Evolutionary conservation across 2,888 invertebrate genomes (phyloP).

Genomic region (Drosophila maculinotata): DNA sequence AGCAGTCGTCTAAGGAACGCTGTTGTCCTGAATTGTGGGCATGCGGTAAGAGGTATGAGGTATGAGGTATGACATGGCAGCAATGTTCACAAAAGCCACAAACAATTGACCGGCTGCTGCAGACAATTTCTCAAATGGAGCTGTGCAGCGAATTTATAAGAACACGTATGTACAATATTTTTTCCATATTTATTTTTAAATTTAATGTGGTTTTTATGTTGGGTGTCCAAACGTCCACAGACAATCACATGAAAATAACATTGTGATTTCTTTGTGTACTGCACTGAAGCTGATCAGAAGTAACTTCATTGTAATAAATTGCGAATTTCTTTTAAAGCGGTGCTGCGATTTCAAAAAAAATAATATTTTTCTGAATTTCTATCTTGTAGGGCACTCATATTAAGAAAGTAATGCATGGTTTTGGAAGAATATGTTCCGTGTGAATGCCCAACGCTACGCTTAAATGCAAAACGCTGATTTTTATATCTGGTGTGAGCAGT

Average conservation of each 20-base stretch:
- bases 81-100: constrained; percentile 52
- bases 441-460: no score
- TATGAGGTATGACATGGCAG: constrained; percentile 48
- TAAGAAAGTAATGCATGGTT: no score
- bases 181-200: constrained; percentile 1
- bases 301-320: no score
- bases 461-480: no score
- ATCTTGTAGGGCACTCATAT: no score
- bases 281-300: background rate
- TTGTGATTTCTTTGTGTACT: constrained; percentile 1
- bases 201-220: background rate
- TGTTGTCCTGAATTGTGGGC: constrained; percentile 16
- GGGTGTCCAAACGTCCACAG: background rate
- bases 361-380: no score
- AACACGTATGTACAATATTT: constrained; percentile 33
- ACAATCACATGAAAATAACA: constrained; percentile 14
- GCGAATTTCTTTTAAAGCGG: background rate
- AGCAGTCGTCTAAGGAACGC: constrained; percentile 7
- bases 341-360: background rate
- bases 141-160: constrained; percentile 32
- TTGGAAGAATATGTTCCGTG: no score
- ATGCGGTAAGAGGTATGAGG: no score
- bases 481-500: no score
- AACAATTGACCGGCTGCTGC: constrained; percentile 53
- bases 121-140: constrained; percentile 53